Conservation (phyloP, 30 jellyfish, hydroid and myxozoan species). For the Aurelia aurita region DNA sequence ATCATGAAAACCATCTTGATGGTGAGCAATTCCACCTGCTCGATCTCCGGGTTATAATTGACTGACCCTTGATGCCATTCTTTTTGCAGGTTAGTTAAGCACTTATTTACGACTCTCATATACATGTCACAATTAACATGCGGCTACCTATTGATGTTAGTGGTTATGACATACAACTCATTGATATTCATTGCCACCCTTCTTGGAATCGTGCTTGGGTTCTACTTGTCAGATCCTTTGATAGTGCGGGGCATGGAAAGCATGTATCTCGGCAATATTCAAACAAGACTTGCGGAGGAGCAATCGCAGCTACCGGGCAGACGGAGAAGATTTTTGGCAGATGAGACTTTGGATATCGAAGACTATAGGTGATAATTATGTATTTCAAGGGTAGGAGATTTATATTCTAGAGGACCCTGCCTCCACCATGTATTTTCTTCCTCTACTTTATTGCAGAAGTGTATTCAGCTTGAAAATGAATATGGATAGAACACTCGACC, state of each 20-base stretch:
- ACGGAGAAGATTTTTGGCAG: conserved; percentile 3
- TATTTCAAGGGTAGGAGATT: too few species aligned
- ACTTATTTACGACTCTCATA: conserved; percentile 45
- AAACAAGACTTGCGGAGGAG: neutral
- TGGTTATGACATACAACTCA: conserved; percentile 68
- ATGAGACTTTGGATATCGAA: neutral
- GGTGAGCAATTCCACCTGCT: too few species aligned
- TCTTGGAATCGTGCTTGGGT: conserved; percentile 72
- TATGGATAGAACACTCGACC: too few species aligned
- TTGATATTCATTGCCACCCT: conserved; percentile 36
- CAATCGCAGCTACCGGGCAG: neutral
- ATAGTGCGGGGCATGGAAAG: conserved; percentile 61
- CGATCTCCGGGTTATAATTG: too few species aligned
- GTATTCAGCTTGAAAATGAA: too few species aligned
- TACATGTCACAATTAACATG: conserved; percentile 59
- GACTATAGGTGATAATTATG: neutral
- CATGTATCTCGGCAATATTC: conserved; percentile 33
- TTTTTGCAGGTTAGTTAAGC: conserved; percentile 49
- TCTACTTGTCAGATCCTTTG: conserved; percentile 72
- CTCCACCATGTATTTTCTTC: too few species aligned
- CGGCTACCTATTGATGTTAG: conserved; percentile 67
- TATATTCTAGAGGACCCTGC: too few species aligned
- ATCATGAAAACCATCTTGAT: too few species aligned
- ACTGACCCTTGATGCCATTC: too few species aligned
- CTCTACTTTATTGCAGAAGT: too few species aligned